These are phyloP conservation scores for Rattus rattus DNA, from an alignment of 2,113 vertebrate genomes.

Conservation along the genomic window DNA sequence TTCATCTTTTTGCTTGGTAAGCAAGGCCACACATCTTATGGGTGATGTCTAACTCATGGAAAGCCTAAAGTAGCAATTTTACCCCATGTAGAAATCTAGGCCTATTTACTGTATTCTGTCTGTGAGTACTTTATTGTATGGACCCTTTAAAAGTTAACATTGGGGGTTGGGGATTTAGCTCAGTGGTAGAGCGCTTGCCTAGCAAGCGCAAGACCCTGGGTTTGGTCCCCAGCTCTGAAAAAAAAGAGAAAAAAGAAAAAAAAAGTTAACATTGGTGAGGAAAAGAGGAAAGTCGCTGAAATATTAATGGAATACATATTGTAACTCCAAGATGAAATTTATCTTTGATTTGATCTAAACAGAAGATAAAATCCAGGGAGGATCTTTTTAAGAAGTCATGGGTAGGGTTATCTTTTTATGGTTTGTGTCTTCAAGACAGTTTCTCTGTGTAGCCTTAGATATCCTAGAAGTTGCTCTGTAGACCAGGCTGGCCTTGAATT, in stretches of 20 bases:
- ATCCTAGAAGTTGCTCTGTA: too few relatives aligned
- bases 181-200: too few relatives aligned
- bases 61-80: slow-evolving; percentile 22
- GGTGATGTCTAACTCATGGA: not conserved
- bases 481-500: not conserved
- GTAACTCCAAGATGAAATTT: slow-evolving; percentile 53
- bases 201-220: too few relatives aligned
- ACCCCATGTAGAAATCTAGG: slow-evolving; percentile 18
- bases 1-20: slow-evolving; percentile 45
- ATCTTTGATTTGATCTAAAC: not conserved
- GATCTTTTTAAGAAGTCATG: not conserved
- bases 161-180: too few relatives aligned
- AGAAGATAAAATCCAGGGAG: slow-evolving; percentile 23
- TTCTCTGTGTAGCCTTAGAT: not conserved
- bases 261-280: slow-evolving; percentile 31
- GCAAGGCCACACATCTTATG: not conserved
- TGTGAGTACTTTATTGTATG: slow-evolving; percentile 10
- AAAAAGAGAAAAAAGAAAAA: too few relatives aligned
- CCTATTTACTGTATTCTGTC: not conserved
- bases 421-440: not conserved
- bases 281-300: slow-evolving; percentile 31
- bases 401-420: not conserved
- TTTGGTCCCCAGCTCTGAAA: too few relatives aligned
- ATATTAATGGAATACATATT: slow-evolving; percentile 31
- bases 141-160: not conserved